Conservation (phyloP, 1,140 invertebrate genomes). For the Drosophila punjabiensis region DNA sequence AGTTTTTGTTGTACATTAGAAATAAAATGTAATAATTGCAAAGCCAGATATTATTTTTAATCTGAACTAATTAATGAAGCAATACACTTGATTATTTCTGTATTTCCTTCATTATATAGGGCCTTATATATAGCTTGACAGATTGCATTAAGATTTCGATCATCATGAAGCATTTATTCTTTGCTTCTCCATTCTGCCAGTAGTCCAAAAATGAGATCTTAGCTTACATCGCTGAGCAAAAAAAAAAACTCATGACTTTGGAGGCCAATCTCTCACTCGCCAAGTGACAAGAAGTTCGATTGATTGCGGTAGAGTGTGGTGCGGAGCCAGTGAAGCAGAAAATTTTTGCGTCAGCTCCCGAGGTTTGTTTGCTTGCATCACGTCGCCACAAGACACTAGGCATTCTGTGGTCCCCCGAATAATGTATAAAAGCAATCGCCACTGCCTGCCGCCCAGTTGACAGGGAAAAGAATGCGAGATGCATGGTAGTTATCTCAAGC, state of each 20-base stretch:
- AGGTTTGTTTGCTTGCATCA: conserved; percentile 60
- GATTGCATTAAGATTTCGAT: neutral
- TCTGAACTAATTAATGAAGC: neutral
- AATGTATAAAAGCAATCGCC: conserved; percentile 65
- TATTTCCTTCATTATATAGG: neutral
- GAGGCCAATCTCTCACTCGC: conserved; percentile 42
- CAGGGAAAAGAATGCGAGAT: conserved; percentile 50
- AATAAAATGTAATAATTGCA: conserved; percentile 70
- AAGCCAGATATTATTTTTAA: neutral
- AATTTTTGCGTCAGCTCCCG: conserved; percentile 49
- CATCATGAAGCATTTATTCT: neutral
- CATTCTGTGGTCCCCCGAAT: conserved; percentile 51
- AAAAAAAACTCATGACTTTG: conserved; percentile 3
- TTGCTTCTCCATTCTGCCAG: too few relatives aligned
- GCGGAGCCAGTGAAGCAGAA: conserved; percentile 54
- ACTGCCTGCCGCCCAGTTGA: conserved; percentile 26
- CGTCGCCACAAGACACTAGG: conserved; percentile 7
- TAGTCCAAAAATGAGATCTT: neutral
- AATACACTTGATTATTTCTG: neutral
- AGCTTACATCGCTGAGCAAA: neutral
- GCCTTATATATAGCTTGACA: neutral
- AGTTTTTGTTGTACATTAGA: conserved; percentile 66
- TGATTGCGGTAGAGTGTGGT: conserved; percentile 16
- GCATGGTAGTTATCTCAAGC: conserved; percentile 55
- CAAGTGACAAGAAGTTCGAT: conserved; percentile 17